These are phyloP conservation scores for Cephus runcator DNA, from an alignment of 2,888 invertebrate species.

Conservation along the genomic window DNA sequence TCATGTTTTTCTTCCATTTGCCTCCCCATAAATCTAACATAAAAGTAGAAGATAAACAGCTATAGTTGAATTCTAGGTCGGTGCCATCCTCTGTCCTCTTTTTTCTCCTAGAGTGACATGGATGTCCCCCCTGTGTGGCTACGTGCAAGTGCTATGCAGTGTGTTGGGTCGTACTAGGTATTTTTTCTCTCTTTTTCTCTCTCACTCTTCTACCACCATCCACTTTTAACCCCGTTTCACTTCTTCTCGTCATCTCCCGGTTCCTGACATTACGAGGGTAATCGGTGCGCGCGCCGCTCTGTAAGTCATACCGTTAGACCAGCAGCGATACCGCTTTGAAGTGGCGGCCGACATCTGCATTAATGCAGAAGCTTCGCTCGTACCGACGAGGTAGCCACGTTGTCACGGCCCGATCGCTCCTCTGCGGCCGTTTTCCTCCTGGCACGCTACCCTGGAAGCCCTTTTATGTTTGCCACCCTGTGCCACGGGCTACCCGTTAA, in stretches of 20 bases:
- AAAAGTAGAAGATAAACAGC: constrained; percentile 47
- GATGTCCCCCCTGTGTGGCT: neutral
- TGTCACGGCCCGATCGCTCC: constrained; percentile 23
- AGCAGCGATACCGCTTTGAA: constrained; percentile 41
- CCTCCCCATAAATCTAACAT: constrained; percentile 59
- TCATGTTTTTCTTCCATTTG: constrained; percentile 60
- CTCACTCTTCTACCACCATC: constrained; percentile 14
- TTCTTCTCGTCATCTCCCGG: constrained; percentile 22
- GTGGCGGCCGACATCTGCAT: constrained; percentile 51
- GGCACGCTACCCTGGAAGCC: constrained; percentile 22
- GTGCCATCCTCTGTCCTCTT: neutral
- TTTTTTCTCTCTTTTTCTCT: constrained; percentile 17
- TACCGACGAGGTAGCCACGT: neutral
- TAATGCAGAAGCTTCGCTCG: constrained; percentile 29
- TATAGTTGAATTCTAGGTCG: constrained; percentile 7
- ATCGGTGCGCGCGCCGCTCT: neutral
- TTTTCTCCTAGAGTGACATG: neutral
- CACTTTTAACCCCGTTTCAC: constrained; percentile 11
- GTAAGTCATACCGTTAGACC: neutral
- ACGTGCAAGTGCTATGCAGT: neutral
- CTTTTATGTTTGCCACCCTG: constrained; percentile 36
- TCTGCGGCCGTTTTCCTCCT: constrained; percentile 37
- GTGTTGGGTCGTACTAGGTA: neutral
- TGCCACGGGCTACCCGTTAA: constrained; percentile 37
- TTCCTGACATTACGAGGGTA: constrained; percentile 18